These are phyloP conservation scores for Leuciscus idus DNA, from an alignment of 2,113 vertebrate genomes.

Conservation along the genomic window DNA sequence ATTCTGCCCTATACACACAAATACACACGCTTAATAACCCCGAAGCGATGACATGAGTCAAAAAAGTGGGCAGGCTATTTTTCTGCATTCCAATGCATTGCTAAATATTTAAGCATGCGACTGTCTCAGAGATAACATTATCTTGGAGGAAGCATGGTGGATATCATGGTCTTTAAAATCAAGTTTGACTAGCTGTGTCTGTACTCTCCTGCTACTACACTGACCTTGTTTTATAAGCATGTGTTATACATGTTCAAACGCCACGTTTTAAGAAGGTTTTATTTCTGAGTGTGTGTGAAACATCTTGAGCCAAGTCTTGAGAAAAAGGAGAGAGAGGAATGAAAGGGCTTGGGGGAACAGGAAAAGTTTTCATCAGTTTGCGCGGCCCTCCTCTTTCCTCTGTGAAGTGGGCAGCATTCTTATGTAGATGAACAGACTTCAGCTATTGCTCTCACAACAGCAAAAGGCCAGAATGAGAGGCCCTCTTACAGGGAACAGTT, in stretches of 20 bases:
- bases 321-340: neutral
- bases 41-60: neutral
- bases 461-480: slow-evolving; percentile 26
- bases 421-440: slow-evolving; percentile 38
- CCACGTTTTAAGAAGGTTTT: neutral
- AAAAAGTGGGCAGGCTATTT: neutral
- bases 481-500: slow-evolving; percentile 24
- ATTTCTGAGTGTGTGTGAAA: neutral
- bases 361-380: slow-evolving; percentile 23
- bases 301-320: slow-evolving; percentile 16
- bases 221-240: neutral
- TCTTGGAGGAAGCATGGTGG: neutral
- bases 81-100: slow-evolving; percentile 22
- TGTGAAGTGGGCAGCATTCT: slow-evolving; percentile 39
- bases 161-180: neutral
- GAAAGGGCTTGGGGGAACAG: neutral
- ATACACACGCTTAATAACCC: neutral
- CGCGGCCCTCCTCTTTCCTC: slow-evolving; percentile 12
- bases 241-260: neutral
- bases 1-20: slow-evolving; percentile 8
- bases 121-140: slow-evolving; percentile 14
- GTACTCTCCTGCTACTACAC: neutral
- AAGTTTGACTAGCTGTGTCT: neutral
- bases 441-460: slow-evolving; percentile 24
- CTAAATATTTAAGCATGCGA: neutral